These are phyloP conservation scores for Vultur gryphus DNA, from an alignment of 2,797 vertebrate species.

Conservation along the genomic window DNA sequence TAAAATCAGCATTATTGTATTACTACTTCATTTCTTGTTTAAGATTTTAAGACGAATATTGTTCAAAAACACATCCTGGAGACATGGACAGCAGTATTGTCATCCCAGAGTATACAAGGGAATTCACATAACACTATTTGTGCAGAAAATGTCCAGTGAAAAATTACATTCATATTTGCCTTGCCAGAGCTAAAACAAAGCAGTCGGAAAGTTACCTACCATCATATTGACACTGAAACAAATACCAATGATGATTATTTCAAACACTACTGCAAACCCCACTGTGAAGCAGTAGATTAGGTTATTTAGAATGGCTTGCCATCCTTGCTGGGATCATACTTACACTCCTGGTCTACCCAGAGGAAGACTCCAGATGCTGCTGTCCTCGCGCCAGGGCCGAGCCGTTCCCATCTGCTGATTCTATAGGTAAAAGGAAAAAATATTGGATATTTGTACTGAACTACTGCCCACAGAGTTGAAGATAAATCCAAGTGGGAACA, in stretches of 20 bases:
- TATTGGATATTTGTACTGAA: background rate
- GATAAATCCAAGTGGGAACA: background rate
- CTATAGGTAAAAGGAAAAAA: background rate
- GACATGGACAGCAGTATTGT: background rate
- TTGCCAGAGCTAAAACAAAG: background rate
- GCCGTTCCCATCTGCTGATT: background rate
- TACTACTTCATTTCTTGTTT: background rate
- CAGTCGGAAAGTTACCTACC: background rate
- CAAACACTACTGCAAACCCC: background rate
- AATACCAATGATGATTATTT: background rate
- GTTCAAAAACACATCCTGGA: background rate
- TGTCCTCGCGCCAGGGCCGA: background rate
- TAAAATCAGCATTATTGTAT: background rate
- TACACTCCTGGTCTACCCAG: accelerated
- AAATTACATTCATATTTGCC: background rate
- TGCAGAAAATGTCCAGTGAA: background rate
- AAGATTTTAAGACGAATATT: background rate
- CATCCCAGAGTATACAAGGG: background rate
- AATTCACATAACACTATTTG: background rate
- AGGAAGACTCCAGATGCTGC: background rate
- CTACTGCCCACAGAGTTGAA: background rate
- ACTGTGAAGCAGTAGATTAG: background rate
- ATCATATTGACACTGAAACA: background rate
- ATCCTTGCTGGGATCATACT: background rate
- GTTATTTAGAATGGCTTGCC: background rate